A percentile compares a stretch with the other conserved stretches of the same genome.
These are phyloP conservation scores for Drosophila merina DNA, from an alignment of 2,888 invertebrate genomes.

Conservation along the genomic window DNA sequence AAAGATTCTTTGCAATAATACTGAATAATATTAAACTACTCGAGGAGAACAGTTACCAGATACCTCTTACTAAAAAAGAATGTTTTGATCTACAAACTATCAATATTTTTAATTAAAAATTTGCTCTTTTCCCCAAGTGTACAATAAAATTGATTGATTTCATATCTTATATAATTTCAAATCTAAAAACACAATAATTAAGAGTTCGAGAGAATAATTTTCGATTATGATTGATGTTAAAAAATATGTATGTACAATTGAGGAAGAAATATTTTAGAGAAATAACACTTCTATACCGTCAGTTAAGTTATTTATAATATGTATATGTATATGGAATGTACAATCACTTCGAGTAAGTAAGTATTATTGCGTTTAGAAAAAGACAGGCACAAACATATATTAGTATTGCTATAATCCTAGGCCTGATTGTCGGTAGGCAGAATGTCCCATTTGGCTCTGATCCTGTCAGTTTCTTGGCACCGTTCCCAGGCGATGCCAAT, in stretches of 20 bases:
- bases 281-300: slow-evolving; percentile 31
- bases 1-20: slow-evolving; percentile 21
- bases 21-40: slow-evolving; percentile 21
- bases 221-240: slow-evolving; percentile 8
- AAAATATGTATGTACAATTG: slow-evolving; percentile 26
- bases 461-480: slow-evolving; percentile 73
- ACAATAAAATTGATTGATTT: slow-evolving; percentile 6
- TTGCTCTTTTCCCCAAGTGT: slow-evolving; percentile 20
- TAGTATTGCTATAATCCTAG: slow-evolving; percentile 38
- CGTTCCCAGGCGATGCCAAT: slow-evolving; percentile 92
- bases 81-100: slow-evolving; percentile 15
- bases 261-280: slow-evolving; percentile 21
- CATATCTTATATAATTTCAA: neutral
- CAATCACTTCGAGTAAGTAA: slow-evolving; percentile 75
- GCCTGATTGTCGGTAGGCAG: slow-evolving; percentile 50
- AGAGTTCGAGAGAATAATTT: slow-evolving; percentile 21
- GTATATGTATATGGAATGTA: slow-evolving; percentile 69
- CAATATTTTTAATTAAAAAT: slow-evolving; percentile 12
- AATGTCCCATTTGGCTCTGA: slow-evolving; percentile 1
- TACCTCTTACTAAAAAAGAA: slow-evolving; percentile 13
- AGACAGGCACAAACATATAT: slow-evolving; percentile 68
- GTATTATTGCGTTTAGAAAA: slow-evolving; percentile 75
- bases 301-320: slow-evolving; percentile 40
- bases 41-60: slow-evolving; percentile 8
- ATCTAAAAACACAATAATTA: slow-evolving; percentile 1